A percentile compares a stretch with the other conserved stretches of the same genome.
phyloP scores from a whole-genome alignment of 2,113 vertebrate genomes.

The Etheostoma spectabile region DNA sequence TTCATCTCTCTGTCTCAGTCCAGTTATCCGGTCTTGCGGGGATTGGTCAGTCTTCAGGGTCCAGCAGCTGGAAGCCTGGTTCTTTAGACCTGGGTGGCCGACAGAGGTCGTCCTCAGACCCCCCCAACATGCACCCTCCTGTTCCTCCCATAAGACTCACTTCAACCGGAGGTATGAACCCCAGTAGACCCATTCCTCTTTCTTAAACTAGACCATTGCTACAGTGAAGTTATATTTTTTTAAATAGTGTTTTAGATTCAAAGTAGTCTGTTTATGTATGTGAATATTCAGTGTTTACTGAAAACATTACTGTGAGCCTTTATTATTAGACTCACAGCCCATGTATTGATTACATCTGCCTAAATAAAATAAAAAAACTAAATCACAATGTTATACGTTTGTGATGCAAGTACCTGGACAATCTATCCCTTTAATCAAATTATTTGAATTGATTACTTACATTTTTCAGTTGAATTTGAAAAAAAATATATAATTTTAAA shows the following conservation, averaged over 20 bases:
- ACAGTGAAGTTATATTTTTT: not conserved
- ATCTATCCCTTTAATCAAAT: no score
- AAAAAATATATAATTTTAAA: no score
- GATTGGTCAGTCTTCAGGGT: conserved; percentile 87
- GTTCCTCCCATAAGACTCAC: conserved; percentile 94
- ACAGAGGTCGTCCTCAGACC: conserved; percentile 98
- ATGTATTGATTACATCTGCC: not conserved
- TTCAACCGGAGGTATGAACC: conserved; percentile 90
- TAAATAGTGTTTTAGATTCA: not conserved
- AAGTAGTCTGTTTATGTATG: not conserved
- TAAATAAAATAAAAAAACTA: not conserved
- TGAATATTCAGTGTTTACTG: not conserved
- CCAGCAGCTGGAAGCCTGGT: conserved; percentile 92
- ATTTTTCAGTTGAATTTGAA: no score
- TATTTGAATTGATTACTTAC: no score
- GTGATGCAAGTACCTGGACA: not conserved
- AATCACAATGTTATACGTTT: not conserved
- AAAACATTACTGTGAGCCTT: not conserved
- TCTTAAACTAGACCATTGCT: not conserved
- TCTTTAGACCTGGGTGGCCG: conserved; percentile 90
- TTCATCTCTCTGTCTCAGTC: conserved; percentile 72
- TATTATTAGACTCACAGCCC: no score
- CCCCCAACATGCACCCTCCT: conserved; percentile 97
- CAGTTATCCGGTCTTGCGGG: conserved; percentile 87
- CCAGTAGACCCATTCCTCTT: not conserved